A percentile compares a stretch with the other conserved stretches of the same genome.
phyloP scores from a whole-genome alignment of 2,888 invertebrate genomes.

The Platycnemis pennipes region DNA sequence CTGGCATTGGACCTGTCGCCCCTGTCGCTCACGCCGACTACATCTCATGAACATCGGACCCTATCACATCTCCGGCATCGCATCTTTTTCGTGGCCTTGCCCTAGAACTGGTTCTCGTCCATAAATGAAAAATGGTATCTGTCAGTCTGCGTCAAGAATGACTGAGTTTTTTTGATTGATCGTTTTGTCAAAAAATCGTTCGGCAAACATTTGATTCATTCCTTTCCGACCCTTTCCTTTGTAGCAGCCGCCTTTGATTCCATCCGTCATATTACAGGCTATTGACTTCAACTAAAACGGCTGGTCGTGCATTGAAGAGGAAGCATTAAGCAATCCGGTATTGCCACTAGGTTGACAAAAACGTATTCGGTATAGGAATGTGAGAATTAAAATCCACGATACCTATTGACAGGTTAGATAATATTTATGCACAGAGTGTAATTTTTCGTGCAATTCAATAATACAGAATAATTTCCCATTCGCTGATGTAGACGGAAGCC shows the following conservation, averaged over 20 bases:
- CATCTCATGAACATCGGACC: conserved; percentile 28
- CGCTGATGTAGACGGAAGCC: no score
- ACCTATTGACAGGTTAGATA: no score
- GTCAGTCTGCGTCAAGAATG: background rate
- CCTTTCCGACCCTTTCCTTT: background rate
- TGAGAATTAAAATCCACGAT: no score
- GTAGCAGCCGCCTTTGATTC: background rate
- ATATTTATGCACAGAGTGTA: no score
- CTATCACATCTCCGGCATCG: background rate
- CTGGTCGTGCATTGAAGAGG: no score
- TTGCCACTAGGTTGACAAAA: no score
- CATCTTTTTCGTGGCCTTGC: background rate
- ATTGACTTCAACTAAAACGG: background rate
- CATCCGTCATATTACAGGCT: background rate
- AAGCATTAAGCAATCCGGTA: no score
- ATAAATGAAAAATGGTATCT: background rate
- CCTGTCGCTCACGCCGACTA: background rate
- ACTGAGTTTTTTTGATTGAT: background rate
- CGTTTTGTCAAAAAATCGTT: background rate
- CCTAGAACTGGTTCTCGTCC: background rate
- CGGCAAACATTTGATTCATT: background rate
- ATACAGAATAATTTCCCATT: no score
- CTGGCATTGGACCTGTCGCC: background rate
- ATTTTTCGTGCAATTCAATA: no score
- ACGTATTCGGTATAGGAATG: no score